Percentiles rank a stretch among this genome's conserved stretches.
Evolutionary conservation across 1,140 invertebrate species (phyloP).

Genomic region (Drosophila orosa): DNA sequence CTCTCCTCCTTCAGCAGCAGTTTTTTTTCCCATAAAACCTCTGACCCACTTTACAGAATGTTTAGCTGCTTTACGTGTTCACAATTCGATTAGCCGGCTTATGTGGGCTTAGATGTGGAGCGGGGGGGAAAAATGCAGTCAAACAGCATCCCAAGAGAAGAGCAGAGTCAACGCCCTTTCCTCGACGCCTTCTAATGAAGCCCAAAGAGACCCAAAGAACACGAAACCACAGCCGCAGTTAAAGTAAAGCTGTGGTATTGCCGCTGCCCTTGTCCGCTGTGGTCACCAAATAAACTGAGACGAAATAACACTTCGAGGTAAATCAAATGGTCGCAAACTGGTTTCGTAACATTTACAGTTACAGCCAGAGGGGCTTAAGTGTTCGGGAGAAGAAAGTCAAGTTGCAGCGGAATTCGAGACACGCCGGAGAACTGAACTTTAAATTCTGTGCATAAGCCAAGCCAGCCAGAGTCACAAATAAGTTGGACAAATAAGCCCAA

Average conservation of each 20-base stretch:
- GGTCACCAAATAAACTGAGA: constrained; percentile 30
- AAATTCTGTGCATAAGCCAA: constrained; percentile 4
- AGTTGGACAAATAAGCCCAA: constrained; percentile 51
- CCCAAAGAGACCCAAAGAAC: constrained; percentile 18
- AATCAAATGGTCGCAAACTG: constrained; percentile 56
- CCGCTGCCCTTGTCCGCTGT: constrained; percentile 51
- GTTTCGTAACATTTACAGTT: constrained; percentile 71
- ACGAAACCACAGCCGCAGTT: constrained; percentile 16
- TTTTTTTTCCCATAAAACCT: constrained; percentile 21
- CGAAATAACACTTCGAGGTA: constrained; percentile 9
- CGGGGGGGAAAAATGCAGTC: constrained; percentile 59
- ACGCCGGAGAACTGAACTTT: constrained; percentile 28
- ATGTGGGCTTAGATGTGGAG: neutral
- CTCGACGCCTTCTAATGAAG: constrained; percentile 42
- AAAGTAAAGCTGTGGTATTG: constrained; percentile 38
- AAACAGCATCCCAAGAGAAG: constrained; percentile 59
- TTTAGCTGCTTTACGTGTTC: constrained; percentile 36
- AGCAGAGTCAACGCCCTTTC: constrained; percentile 51
- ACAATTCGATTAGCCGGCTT: constrained; percentile 63
- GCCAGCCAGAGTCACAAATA: constrained; percentile 25
- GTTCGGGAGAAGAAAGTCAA: constrained; percentile 38
- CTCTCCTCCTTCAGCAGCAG: neutral
- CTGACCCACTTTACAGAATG: constrained; percentile 60
- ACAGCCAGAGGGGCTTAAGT: constrained; percentile 5
- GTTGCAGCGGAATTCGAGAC: constrained; percentile 49